Conservation (phyloP, 2,113 vertebrate genomes). For the Ploceus nigricollis region DNA sequence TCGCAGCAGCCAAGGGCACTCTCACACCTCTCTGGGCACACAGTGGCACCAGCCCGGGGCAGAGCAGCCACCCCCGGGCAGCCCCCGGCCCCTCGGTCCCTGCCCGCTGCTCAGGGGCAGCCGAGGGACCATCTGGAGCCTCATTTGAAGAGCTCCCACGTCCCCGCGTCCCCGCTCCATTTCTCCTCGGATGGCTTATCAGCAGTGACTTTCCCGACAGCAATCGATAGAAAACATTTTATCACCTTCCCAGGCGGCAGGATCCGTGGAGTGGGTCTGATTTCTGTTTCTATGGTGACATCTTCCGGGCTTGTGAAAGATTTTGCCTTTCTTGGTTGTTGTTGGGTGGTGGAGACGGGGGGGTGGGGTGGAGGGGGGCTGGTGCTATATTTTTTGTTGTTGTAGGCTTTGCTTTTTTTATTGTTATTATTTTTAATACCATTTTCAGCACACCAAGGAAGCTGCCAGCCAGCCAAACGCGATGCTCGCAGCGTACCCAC, state of each 20-base stretch:
- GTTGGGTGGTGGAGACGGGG: background rate
- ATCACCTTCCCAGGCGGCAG: conserved; percentile 75
- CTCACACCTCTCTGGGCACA: background rate
- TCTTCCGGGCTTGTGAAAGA: conserved; percentile 64
- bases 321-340: conserved; percentile 59
- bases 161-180: background rate
- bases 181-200: conserved; percentile 65
- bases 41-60: background rate
- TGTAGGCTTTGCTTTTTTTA: background rate
- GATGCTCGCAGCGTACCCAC: background rate
- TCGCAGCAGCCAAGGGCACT: background rate
- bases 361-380: background rate
- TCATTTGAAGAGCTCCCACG: conserved; percentile 1
- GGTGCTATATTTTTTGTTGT: background rate
- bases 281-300: conserved; percentile 79
- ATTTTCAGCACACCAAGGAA: background rate
- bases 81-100: background rate
- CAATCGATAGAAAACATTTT: conserved; percentile 80
- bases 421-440: background rate
- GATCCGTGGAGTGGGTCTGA: conserved; percentile 67
- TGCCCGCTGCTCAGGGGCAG: background rate
- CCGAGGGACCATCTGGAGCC: background rate
- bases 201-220: conserved; percentile 72
- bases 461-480: background rate
- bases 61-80: fast-evolving